Conservation (phyloP, 2,113 vertebrate species). For the Arvicanthis niloticus region DNA sequence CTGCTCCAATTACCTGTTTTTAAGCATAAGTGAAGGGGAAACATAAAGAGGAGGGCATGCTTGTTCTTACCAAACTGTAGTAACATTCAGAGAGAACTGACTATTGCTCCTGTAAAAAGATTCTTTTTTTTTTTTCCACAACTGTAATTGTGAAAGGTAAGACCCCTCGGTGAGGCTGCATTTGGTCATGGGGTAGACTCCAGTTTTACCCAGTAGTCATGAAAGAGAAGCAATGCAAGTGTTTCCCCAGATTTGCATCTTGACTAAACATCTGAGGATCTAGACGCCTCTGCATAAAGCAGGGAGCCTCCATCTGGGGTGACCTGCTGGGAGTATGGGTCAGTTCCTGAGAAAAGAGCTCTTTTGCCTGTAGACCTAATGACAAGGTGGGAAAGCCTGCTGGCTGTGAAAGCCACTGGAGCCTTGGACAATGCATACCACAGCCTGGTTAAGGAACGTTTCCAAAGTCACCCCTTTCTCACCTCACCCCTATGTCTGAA, state of each 20-base stretch:
- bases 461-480: slow-evolving; percentile 77
- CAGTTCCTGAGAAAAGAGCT: slow-evolving; percentile 75
- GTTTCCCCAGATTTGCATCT: slow-evolving; percentile 63
- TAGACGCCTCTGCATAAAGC: slow-evolving; percentile 64
- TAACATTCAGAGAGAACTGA: slow-evolving; percentile 76
- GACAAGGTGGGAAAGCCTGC: slow-evolving; percentile 83
- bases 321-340: slow-evolving; percentile 82
- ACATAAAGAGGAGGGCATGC: slow-evolving; percentile 47
- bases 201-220: slow-evolving; percentile 19
- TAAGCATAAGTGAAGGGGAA: slow-evolving; percentile 73
- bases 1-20: slow-evolving; percentile 80
- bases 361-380: slow-evolving; percentile 85
- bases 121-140: slow-evolving; percentile 13
- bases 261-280: slow-evolving; percentile 63
- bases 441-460: slow-evolving; percentile 76
- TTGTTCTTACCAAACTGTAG: slow-evolving; percentile 57
- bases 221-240: not conserved
- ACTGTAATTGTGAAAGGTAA: slow-evolving; percentile 41
- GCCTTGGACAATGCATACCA: slow-evolving; percentile 78
- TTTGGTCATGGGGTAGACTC: not conserved
- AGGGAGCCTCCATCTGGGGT: slow-evolving; percentile 59
- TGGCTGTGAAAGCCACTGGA: slow-evolving; percentile 83
- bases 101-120: slow-evolving; percentile 71
- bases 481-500: slow-evolving; percentile 55
- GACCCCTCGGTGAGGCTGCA: not conserved